These are phyloP conservation scores for Halcyon smyrnensis DNA, from an alignment of 2,797 vertebrate genomes.

Conservation along the genomic window DNA sequence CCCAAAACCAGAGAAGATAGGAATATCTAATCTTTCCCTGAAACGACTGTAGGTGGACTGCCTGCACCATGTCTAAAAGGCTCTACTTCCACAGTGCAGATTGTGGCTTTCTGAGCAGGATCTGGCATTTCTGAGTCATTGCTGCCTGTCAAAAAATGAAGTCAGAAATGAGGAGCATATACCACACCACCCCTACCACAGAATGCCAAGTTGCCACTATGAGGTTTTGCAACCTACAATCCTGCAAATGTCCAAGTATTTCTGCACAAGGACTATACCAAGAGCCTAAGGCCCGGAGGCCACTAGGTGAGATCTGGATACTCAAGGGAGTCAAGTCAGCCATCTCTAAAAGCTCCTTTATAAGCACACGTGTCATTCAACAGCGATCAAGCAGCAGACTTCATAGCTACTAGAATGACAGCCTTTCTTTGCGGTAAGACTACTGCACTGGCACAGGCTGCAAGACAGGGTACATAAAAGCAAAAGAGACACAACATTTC, in stretches of 20 bases:
- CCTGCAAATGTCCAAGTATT: not conserved
- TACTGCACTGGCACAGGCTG: not conserved
- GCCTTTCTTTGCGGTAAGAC: not conserved
- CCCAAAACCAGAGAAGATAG: slow-evolving; percentile 1
- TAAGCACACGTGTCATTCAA: not conserved
- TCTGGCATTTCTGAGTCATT: slow-evolving; percentile 37
- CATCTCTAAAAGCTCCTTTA: not conserved
- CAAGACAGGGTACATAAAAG: not conserved
- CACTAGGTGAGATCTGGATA: not conserved
- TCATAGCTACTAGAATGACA: not conserved
- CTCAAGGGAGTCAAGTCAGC: not conserved
- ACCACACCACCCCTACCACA: not conserved
- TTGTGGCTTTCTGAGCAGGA: slow-evolving; percentile 11
- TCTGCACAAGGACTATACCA: not conserved
- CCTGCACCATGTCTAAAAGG: slow-evolving; percentile 21
- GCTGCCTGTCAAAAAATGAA: slow-evolving; percentile 2
- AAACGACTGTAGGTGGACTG: slow-evolving; percentile 33
- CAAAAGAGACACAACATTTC: not conserved
- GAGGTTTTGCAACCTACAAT: not conserved
- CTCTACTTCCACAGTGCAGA: not conserved
- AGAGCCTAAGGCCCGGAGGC: not conserved
- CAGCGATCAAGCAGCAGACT: not conserved
- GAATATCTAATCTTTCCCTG: slow-evolving; percentile 44
- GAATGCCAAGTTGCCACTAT: not conserved
- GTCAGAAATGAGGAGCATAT: not conserved